phyloP scores from a whole-genome alignment of 2,113 vertebrate species.

The Scophthalmus maximus region DNA sequence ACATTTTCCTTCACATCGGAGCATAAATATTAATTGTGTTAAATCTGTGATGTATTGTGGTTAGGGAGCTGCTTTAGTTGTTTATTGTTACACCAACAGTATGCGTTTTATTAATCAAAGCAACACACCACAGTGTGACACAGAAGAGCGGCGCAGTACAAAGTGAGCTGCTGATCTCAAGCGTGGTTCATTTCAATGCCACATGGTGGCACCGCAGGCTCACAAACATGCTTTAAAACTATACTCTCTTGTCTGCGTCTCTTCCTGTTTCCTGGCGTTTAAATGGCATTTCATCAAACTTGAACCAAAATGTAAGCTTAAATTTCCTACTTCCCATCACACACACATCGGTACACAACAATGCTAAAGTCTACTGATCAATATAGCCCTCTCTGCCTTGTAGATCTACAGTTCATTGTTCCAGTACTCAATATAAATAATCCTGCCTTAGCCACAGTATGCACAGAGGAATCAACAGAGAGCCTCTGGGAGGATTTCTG shows the following conservation, averaged over 20 bases:
- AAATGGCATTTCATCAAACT: not conserved
- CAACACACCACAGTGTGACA: constrained; percentile 21
- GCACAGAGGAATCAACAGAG: constrained; percentile 34
- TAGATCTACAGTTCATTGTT: constrained; percentile 1
- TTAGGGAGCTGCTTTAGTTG: constrained; percentile 52
- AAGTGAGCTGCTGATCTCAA: not conserved
- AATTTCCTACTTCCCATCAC: too few species aligned
- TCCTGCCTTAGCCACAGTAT: constrained; percentile 33
- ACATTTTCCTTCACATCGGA: constrained; percentile 59
- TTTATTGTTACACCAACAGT: constrained; percentile 57
- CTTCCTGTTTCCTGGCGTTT: not conserved
- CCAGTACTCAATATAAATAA: constrained; percentile 43
- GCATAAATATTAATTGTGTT: constrained; percentile 79
- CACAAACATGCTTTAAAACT: constrained; percentile 36
- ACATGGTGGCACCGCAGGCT: constrained; percentile 71
- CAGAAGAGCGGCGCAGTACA: not conserved
- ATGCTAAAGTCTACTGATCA: not conserved
- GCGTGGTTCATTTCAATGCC: constrained; percentile 38
- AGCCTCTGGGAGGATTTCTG: constrained; percentile 27
- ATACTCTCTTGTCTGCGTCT: not conserved
- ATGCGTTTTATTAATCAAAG: constrained; percentile 56
- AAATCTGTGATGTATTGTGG: constrained; percentile 70
- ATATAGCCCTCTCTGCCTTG: not conserved
- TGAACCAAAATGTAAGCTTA: not conserved
- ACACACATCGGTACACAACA: not conserved